Percentiles rank a stretch among this genome's conserved stretches.
Evolutionary conservation across 2,113 vertebrate genomes (phyloP).

Genomic region (Poeciliopsis turrubarensis): DNA sequence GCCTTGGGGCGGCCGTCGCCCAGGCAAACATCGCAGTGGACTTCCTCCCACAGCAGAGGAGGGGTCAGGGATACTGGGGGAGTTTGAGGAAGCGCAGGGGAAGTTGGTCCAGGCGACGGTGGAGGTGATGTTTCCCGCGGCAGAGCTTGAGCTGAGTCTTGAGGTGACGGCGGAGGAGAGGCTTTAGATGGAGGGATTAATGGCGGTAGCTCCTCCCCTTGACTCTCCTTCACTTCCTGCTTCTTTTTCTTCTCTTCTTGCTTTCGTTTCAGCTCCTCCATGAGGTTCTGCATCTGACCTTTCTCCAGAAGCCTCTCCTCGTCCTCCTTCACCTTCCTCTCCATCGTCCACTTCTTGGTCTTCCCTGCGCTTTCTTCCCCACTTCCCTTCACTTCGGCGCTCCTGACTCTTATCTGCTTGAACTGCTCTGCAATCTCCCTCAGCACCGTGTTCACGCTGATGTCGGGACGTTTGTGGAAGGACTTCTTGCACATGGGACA

Average conservation of each 20-base stretch:
- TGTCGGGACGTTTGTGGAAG: conserved; percentile 78
- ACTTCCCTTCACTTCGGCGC: conserved; percentile 18
- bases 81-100: conserved; percentile 15
- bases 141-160: background rate
- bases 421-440: conserved; percentile 82
- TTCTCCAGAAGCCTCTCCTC: conserved; percentile 65
- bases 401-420: conserved; percentile 71
- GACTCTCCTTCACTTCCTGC: conserved; percentile 17
- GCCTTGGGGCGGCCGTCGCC: conserved; percentile 71
- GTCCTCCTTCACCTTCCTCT: conserved; percentile 55
- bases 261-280: conserved; percentile 49
- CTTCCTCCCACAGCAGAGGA: conserved; percentile 60
- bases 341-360: conserved; percentile 50
- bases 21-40: conserved; percentile 83
- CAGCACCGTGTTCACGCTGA: conserved; percentile 81
- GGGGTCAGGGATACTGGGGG: conserved; percentile 1
- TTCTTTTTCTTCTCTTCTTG: conserved; percentile 34
- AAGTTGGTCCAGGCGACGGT: conserved; percentile 33
- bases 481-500: conserved; percentile 85
- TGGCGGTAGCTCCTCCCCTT: conserved; percentile 36
- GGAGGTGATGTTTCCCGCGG: conserved; percentile 32
- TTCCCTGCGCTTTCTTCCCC: conserved; percentile 19
- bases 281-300: conserved; percentile 48
- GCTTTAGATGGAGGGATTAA: conserved; percentile 40
- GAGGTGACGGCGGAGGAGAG: conserved; percentile 17